phyloP scores from a whole-genome alignment of 1,140 invertebrate genomes.

The Thaumatotibia leucotreta region DNA sequence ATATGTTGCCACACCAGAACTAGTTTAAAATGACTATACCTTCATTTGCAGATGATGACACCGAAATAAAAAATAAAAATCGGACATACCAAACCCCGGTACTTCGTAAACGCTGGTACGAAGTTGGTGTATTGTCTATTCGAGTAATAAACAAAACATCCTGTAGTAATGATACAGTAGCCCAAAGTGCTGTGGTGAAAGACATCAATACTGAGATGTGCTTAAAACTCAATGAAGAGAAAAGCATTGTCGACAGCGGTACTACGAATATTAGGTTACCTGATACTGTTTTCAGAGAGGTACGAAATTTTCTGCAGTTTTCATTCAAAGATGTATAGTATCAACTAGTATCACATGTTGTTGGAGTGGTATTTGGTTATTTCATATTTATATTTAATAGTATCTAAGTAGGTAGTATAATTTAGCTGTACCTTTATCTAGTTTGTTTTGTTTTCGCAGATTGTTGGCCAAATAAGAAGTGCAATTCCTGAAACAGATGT shows the following conservation, averaged over 20 bases:
- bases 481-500: constrained; percentile 46
- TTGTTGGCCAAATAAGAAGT: constrained; percentile 52
- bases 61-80: constrained; percentile 14
- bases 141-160: constrained; percentile 21
- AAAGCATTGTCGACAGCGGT: constrained; percentile 64
- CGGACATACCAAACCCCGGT: constrained; percentile 47
- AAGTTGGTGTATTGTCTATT: constrained; percentile 53
- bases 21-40: too few relatives aligned
- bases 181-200: constrained; percentile 17
- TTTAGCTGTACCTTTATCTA: background rate
- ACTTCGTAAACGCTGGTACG: constrained; percentile 58
- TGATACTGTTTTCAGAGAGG: constrained; percentile 49
- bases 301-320: constrained; percentile 23
- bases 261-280: constrained; percentile 64
- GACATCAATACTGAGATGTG: constrained; percentile 40
- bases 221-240: constrained; percentile 47
- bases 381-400: too few relatives aligned
- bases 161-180: background rate
- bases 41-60: constrained; percentile 39
- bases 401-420: too few relatives aligned
- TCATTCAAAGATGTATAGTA: background rate
- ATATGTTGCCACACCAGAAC: too few relatives aligned
- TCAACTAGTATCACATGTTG: background rate
- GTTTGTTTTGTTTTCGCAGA: constrained; percentile 37
- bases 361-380: too few relatives aligned